Conservation (phyloP, 2,888 invertebrate genomes). For the Drosophila algonquin region DNA sequence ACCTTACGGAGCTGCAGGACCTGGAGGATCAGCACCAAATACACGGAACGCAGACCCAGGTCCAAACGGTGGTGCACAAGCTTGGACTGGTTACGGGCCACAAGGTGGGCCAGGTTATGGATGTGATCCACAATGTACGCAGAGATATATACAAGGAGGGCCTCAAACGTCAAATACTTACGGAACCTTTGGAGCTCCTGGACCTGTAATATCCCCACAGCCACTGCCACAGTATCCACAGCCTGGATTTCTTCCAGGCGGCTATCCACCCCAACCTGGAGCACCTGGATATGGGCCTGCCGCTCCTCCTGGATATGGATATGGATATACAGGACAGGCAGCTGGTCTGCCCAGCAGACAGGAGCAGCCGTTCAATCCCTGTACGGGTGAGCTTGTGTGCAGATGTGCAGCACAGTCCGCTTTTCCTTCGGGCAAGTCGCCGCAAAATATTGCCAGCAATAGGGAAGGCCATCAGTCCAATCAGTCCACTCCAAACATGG, state of each 20-base stretch:
- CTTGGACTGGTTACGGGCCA: neutral
- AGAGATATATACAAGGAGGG: neutral
- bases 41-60: neutral
- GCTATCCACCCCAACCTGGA: neutral
- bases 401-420: neutral
- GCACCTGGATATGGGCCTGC: neutral
- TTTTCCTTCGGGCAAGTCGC: too few relatives aligned
- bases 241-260: neutral
- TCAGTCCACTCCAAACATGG: constrained; percentile 11
- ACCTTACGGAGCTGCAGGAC: neutral
- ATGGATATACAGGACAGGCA: constrained; percentile 18
- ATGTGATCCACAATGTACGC: neutral
- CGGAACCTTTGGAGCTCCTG: neutral
- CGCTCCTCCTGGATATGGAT: neutral
- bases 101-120: neutral
- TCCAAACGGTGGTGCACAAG: neutral
- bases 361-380: constrained; percentile 57
- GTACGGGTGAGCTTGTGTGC: constrained; percentile 44
- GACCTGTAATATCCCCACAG: neutral
- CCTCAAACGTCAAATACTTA: neutral
- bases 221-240: neutral
- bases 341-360: constrained; percentile 60
- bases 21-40: neutral
- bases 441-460: neutral
- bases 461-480: neutral